Evolutionary conservation across 2,888 invertebrate species (phyloP), one percentile per base, ranked within the genome.

Genomic region (Diadromus collaris): DNA sequence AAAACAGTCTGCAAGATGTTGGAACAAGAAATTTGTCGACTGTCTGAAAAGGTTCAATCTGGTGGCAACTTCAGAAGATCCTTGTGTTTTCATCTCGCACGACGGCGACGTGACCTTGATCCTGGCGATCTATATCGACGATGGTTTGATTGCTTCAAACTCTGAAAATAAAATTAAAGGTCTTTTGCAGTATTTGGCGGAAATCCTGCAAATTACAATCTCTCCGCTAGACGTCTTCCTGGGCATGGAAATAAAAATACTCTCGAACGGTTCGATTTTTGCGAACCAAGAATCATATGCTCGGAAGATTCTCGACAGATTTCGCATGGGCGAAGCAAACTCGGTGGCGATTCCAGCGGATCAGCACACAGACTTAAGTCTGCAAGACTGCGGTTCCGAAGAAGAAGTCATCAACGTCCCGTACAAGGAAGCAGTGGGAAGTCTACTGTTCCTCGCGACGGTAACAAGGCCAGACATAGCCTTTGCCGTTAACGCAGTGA

Each of bases 101-200:
- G 38, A 56, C 0, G 2, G 41, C 7, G 44, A 13, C 10, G 80
- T 81, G 13, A 51, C 75, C 7, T 19, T 88, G 16, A 81, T 86
- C 9, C 24, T 88, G 6, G 84, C 80, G 1, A 76, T 89, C 1
- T 86, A 87, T 77, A 87, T 89, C 16, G 88, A 89, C 58, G 88
- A 88, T 80, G 86, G 87, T 13, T 72, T 89, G 16, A 76, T 87
- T 7, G 82, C 79, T 10, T 61, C 82, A 7, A 32, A 32, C 32
- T 32, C 32, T 32, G 32, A 32, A 32, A 56, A 64, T 2, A 58
- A 61, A 34, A 75, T 83, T 19, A 38, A 83, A 2, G n/a, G 61
- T 7, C 80, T 88, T 27, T 46, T 85, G 2, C n/a, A 56, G 0
- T 38, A 75, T 0, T 46, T 83, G 5, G 56, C 32, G n/a, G 16